Evolutionary conservation across 2,113 vertebrate genomes (phyloP).

Genomic region (Uropsilus gracilis): DNA sequence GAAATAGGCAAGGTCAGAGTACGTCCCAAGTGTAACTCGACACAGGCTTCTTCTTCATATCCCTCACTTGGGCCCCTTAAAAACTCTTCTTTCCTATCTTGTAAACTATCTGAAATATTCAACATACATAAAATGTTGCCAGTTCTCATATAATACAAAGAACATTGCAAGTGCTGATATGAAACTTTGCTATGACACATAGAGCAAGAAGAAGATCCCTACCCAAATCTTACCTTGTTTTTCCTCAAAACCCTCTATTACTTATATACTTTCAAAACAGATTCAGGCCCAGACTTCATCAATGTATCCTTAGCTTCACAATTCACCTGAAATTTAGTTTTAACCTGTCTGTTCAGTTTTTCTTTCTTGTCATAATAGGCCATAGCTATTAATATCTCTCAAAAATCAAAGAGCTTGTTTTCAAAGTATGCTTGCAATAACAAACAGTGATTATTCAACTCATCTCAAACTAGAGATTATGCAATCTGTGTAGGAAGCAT

Average conservation of each 20-base stretch:
- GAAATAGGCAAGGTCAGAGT: rapidly evolving
- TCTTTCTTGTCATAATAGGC: not conserved
- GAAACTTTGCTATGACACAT: not conserved
- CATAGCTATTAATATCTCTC: not conserved
- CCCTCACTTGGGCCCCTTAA: too few species aligned
- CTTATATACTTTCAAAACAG: not conserved
- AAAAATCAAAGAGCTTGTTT: not conserved
- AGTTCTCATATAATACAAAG: not conserved
- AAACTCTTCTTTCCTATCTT: not conserved
- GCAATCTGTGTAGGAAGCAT: not conserved
- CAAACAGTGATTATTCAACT: not conserved
- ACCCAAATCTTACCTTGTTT: not conserved
- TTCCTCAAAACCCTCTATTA: not conserved
- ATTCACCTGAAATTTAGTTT: not conserved
- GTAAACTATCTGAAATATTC: not conserved
- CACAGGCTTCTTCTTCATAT: not conserved
- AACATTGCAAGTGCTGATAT: not conserved
- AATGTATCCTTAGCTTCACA: not conserved
- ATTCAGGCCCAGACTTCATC: not conserved
- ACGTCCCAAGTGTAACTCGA: rapidly evolving
- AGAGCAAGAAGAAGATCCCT: not conserved
- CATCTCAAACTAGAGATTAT: not conserved
- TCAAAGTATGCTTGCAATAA: not conserved
- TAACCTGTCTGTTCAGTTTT: not conserved
- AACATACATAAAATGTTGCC: not conserved